phyloP scores from a whole-genome alignment of 2,888 invertebrate species.

The Tanypteryx hageni region DNA sequence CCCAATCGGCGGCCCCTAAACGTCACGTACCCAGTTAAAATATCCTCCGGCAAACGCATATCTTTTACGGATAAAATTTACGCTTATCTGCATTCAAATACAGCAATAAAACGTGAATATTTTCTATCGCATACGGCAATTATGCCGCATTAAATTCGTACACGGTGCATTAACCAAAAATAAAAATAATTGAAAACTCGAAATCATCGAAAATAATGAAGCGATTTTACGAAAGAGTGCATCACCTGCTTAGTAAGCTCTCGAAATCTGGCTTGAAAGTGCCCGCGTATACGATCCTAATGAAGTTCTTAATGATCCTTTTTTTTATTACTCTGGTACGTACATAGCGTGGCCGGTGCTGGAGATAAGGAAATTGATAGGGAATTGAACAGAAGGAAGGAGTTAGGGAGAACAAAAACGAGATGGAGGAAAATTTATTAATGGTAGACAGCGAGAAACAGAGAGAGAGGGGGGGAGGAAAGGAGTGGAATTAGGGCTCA shows the following conservation, averaged over 20 bases:
- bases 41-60: no score
- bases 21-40: no score
- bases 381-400: not conserved
- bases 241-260: not conserved
- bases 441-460: not conserved
- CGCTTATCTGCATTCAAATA: no score
- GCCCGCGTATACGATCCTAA: not conserved
- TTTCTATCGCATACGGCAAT: no score
- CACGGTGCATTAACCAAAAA: no score
- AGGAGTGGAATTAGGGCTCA: not conserved
- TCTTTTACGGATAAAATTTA: no score
- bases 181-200: no score
- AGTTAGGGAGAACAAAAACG: not conserved
- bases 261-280: not conserved
- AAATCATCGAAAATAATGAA: no score
- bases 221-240: not conserved
- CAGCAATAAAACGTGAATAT: no score
- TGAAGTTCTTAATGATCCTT: slow-evolving; percentile 17
- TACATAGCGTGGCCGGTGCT: not conserved
- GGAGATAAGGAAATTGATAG: slow-evolving; percentile 19
- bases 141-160: no score
- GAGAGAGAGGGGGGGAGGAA: not conserved
- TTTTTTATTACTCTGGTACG: not conserved
- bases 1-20: no score
- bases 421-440: no score